phyloP scores from a whole-genome alignment of 2,888 invertebrate species.

The Anthophora plumipes region DNA sequence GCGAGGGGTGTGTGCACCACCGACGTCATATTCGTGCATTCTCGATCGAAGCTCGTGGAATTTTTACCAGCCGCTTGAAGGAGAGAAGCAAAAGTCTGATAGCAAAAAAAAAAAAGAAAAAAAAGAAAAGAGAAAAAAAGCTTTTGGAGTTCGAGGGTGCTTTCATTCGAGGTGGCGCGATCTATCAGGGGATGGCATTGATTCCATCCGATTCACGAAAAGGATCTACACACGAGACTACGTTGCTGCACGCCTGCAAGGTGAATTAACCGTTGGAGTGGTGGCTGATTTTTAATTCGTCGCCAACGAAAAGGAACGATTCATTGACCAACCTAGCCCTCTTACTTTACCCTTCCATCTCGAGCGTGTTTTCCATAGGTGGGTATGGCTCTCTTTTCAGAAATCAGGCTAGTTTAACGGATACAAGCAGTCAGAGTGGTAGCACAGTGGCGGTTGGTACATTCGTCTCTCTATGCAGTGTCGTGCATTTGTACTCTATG shows the following conservation, averaged over 20 bases:
- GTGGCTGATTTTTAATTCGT: conserved; percentile 33
- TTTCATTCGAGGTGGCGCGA: background rate
- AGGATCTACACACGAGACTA: background rate
- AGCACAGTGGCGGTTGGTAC: conserved; percentile 8
- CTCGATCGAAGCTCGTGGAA: conserved; percentile 22
- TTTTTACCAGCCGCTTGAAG: background rate
- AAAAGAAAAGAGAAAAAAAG: background rate
- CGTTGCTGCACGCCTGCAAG: conserved; percentile 15
- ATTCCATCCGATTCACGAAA: conserved; percentile 41
- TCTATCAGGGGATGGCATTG: conserved; percentile 7
- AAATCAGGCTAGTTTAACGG: conserved; percentile 67
- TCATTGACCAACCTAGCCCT: conserved; percentile 50
- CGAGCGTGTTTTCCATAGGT: conserved; percentile 44
- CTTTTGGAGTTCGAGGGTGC: conserved; percentile 17
- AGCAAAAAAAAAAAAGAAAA: background rate
- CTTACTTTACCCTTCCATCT: conserved; percentile 5
- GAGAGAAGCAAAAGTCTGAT: no score
- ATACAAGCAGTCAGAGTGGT: conserved; percentile 17
- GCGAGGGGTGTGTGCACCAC: background rate
- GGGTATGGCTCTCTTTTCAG: conserved; percentile 58
- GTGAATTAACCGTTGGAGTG: conserved; percentile 21
- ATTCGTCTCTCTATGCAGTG: conserved; percentile 31
- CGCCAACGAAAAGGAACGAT: conserved; percentile 34
- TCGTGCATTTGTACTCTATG: conserved; percentile 20
- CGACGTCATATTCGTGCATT: background rate